Evolutionary conservation across 2,113 vertebrate species (phyloP), one percentile per base, ranked within the genome.

Genomic region (Etheostoma cragini): DNA sequence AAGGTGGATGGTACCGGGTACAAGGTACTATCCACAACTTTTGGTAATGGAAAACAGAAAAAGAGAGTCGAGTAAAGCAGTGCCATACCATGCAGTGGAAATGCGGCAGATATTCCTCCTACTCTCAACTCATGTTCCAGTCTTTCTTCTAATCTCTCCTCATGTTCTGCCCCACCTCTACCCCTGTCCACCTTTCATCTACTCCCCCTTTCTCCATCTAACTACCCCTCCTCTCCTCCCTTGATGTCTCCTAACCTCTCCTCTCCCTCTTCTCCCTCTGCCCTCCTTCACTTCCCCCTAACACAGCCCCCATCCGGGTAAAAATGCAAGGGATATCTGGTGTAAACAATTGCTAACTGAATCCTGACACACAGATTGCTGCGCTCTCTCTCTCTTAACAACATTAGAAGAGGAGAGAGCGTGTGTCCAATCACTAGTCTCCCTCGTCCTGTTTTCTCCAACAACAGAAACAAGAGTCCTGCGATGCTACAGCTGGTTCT

Each of bases 281-380:
- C 13, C 22, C 50, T 50, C 21, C 57, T 76, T 52, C 63, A 13
- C 49, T 67, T 61, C 61, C 38, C 30, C 30, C 45, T 11, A 15
- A 45, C 54, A 11, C 62, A 0, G 17, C 61, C 54, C 53, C 82
- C 76, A 81, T 68, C 61, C 56, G 63, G 57, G 78, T 78, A 83
- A 81, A 83, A 81, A 85, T 38, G 42, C 62, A 74, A 80, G 73
- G 26, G 74, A 72, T 82, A 76, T 84, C 81, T 65, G 60, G 50
- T 78, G 80, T 87, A 87, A 89, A 91, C 86, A 92, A 83, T 87
- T 82, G 76, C 82, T 75, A 80, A 88, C 54, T 70, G 75, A 87
- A 90, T 87, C 80, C 87, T 86, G 88, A 84, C 82, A 76, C 81
- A 72, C 61, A 82, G 74, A 89, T 68, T 83, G 83, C 69, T 15